phyloP scores from a whole-genome alignment of 92 coral and sea anemone species.

The Isaurus tuberculatus region DNA sequence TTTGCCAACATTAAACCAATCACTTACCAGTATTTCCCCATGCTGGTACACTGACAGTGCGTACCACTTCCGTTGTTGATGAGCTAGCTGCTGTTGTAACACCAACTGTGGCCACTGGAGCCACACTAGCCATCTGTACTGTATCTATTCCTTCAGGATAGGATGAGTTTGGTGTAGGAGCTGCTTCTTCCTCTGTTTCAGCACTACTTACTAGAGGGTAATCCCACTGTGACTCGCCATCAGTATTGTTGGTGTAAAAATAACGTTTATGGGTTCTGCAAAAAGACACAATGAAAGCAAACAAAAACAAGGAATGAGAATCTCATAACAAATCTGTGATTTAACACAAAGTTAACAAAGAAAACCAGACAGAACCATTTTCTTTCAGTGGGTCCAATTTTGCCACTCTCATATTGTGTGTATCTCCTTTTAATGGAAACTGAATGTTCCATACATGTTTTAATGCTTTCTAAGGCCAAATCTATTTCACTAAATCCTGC shows the following conservation, averaged over 20 bases:
- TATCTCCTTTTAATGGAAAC: not conserved
- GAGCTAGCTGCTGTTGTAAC: slow-evolving; percentile 57
- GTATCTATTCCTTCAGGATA: not conserved
- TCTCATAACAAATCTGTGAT: not conserved
- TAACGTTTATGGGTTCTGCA: slow-evolving; percentile 91
- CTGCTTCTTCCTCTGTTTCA: slow-evolving; percentile 25
- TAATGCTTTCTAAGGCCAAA: no score
- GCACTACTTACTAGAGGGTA: slow-evolving; percentile 65
- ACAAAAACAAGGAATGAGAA: slow-evolving; percentile 31
- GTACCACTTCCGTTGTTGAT: slow-evolving; percentile 22
- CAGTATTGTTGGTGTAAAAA: slow-evolving; percentile 83
- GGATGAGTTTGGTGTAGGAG: slow-evolving; percentile 31
- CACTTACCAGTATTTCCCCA: slow-evolving; percentile 43
- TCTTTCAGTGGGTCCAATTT: not conserved
- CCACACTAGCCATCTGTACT: not conserved
- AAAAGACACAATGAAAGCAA: slow-evolving; percentile 55
- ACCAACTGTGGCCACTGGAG: slow-evolving; percentile 54
- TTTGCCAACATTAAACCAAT: not conserved
- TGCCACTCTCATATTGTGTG: not conserved
- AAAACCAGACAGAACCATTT: slow-evolving; percentile 12
- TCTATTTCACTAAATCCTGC: no score
- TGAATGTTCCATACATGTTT: not conserved
- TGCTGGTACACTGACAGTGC: slow-evolving; percentile 26
- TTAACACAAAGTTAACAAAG: not conserved
- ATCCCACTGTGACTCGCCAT: slow-evolving; percentile 94